A percentile compares a stretch with the other conserved stretches of the same genome.
Evolutionary conservation across 2,113 vertebrate species (phyloP).

Genomic region (Rhadina sibilatrix): DNA sequence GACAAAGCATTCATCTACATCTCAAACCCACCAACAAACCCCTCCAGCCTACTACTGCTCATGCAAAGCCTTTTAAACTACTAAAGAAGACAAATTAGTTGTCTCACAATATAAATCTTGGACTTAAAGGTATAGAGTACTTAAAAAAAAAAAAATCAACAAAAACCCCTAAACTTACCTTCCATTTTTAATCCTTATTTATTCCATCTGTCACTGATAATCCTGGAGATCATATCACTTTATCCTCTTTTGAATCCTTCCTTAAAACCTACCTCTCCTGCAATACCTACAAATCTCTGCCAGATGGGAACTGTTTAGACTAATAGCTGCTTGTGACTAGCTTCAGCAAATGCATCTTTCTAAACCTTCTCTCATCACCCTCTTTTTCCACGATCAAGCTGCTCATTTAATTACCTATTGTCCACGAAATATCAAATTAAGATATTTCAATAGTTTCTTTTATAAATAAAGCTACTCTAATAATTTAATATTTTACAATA

Average conservation of each 20-base stretch:
- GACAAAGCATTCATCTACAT: not conserved
- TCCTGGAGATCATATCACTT: not conserved
- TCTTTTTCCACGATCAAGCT: not conserved
- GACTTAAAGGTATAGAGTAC: not conserved
- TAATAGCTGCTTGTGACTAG: not conserved
- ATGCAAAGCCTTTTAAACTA: not conserved
- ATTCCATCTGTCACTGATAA: not conserved
- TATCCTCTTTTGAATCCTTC: not conserved
- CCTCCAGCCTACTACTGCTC: not conserved
- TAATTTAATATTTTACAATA: not conserved
- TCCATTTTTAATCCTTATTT: not conserved
- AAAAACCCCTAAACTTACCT: not conserved
- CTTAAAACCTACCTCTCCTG: not conserved
- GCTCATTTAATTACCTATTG: not conserved
- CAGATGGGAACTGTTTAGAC: not conserved
- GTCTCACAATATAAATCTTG: not conserved
- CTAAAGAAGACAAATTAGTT: not conserved
- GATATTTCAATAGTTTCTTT: not conserved
- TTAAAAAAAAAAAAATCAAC: not conserved
- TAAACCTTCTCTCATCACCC: not conserved
- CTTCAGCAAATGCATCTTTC: not conserved
- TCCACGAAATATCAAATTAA: not conserved
- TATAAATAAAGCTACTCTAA: not conserved
- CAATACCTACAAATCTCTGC: not conserved
- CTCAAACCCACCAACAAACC: not conserved